Conservation (phyloP, 2,888 invertebrate species). For the Netelia inedita region DNA sequence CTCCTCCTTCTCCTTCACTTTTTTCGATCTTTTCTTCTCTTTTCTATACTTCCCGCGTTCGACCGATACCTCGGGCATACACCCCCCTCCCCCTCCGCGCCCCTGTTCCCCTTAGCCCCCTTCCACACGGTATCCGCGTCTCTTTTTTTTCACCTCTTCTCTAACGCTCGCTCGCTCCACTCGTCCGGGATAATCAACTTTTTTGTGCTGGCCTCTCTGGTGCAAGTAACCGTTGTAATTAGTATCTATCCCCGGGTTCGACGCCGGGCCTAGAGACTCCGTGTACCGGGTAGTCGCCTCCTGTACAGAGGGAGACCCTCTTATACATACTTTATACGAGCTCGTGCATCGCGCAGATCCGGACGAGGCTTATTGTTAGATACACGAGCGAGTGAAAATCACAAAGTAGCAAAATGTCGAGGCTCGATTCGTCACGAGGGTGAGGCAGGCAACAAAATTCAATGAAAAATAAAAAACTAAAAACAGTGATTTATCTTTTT, state of each 20-base stretch:
- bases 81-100: constrained; percentile 21
- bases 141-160: constrained; percentile 49
- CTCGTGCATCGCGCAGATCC: background rate
- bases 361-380: background rate
- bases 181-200: constrained; percentile 64
- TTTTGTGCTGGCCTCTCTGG: constrained; percentile 37
- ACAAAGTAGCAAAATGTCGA: background rate
- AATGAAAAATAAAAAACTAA: no score
- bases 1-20: constrained; percentile 16
- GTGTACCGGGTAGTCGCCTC: constrained; percentile 6
- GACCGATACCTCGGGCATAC: constrained; percentile 46
- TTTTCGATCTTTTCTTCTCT: constrained; percentile 41
- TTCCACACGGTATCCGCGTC: background rate
- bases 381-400: background rate
- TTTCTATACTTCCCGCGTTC: constrained; percentile 16
- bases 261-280: background rate
- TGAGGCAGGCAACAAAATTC: background rate
- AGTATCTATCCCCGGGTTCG: constrained; percentile 57
- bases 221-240: constrained; percentile 65
- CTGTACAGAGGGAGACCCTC: constrained; percentile 2
- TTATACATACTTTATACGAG: constrained; percentile 8
- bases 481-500: no score
- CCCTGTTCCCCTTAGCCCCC: background rate
- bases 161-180: constrained; percentile 54
- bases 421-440: background rate